Percentiles rank a stretch among this genome's conserved stretches.
These are phyloP conservation scores for Dromaius novaehollandiae DNA, from an alignment of 2,113 vertebrate genomes.

Conservation along the genomic window DNA sequence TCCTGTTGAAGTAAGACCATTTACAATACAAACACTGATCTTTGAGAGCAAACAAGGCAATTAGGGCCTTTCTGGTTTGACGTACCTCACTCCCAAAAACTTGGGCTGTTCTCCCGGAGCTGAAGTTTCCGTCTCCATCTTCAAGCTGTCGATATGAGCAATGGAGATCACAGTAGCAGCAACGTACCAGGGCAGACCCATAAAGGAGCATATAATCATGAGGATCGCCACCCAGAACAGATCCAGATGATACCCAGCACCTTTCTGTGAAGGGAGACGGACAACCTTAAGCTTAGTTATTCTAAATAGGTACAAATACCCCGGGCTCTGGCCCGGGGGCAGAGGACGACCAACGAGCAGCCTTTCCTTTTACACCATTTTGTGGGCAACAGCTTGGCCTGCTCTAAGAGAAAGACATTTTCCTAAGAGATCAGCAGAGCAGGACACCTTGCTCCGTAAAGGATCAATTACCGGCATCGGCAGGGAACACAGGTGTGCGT, in stretches of 20 bases:
- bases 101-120: constrained; percentile 97
- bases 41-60: neutral
- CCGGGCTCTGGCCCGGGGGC: neutral
- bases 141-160: constrained; percentile 97
- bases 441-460: neutral
- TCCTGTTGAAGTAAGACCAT: neutral
- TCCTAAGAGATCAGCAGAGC: neutral
- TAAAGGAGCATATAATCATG: constrained; percentile 93
- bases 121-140: constrained; percentile 98
- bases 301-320: fast-evolving
- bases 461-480: neutral
- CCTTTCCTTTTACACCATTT: neutral
- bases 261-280: constrained; percentile 84
- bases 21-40: neutral
- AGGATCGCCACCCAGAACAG: constrained; percentile 95
- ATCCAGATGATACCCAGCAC: constrained; percentile 96
- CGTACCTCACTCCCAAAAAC: constrained; percentile 95
- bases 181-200: constrained; percentile 98
- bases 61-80: neutral
- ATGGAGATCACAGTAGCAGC: constrained; percentile 98
- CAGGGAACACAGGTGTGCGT: neutral
- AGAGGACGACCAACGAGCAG: neutral
- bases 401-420: neutral
- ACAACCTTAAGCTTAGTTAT: neutral
- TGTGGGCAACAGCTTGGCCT: neutral